Conservation (phyloP, 2,888 invertebrate genomes). For the Machimus atricapillus region DNA sequence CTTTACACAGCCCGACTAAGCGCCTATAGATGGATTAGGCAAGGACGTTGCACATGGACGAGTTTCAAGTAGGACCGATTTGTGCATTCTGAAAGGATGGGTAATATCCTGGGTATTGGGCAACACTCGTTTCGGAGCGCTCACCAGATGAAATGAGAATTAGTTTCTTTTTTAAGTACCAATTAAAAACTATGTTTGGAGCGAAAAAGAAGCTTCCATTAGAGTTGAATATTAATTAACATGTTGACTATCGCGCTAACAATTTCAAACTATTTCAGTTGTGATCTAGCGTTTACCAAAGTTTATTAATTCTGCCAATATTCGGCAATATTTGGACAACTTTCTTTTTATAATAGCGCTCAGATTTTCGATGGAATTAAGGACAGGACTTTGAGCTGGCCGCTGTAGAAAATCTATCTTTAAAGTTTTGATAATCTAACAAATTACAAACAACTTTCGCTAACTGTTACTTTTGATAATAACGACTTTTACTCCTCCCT, state of each 20-base stretch:
- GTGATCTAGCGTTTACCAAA: no score
- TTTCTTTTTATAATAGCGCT: no score
- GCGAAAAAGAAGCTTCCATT: neutral
- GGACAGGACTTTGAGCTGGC: no score
- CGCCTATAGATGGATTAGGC: neutral
- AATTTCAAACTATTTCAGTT: no score
- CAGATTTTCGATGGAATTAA: no score
- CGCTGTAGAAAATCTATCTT: no score
- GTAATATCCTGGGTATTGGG: neutral
- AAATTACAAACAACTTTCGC: no score
- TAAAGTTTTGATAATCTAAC: no score
- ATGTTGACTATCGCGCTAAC: neutral
- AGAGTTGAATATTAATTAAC: neutral
- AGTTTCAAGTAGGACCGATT: neutral
- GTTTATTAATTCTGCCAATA: no score
- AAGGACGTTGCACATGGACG: neutral
- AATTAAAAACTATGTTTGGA: neutral
- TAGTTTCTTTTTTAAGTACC: neutral
- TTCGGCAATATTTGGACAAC: no score
- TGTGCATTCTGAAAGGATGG: neutral
- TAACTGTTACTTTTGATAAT: no score
- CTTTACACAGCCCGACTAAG: slow-evolving; percentile 15
- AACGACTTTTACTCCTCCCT: no score
- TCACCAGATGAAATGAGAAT: neutral
- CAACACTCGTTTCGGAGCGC: neutral